Evolutionary conservation across 1,140 invertebrate genomes (phyloP), one percentile per base, ranked within the genome.

Genomic region (Apis cerana): DNA sequence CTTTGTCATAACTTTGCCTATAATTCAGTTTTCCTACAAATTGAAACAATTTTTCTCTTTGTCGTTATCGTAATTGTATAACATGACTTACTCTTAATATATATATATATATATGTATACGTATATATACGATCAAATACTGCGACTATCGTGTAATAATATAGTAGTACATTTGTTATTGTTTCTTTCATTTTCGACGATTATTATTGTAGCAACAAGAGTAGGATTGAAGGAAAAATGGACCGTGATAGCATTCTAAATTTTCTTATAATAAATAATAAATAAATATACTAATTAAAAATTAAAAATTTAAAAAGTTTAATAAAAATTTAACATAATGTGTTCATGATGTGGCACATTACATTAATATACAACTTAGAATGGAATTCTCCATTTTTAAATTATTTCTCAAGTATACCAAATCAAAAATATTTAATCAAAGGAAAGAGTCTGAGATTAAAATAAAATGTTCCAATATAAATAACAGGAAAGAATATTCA

Each of bases 151-250:
- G 23, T 43, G 27, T 80, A 54, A 72, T 72, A 54, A 72, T 27
- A 72, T 61, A 72, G 21, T 71, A 71, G 58, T 72, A 78, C 64
- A n/a, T 71, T 79, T 56, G 23, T 79, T 79, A 79, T 79, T 79
- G 77, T 79, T 71, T 27, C 70, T 72, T 50, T 11, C 27, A 27
- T 72, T 72, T 62, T 70, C 48, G 19, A 72, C 58, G 15, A 62
- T 68, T 62, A 72, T 80, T 61, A 64, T 80, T 61, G 48, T 80
- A 72, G 48, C 58, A 19, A 27, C 69, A 62, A 72, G 54, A 15
- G 12, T 12, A 56, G 52, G 9, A 27, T 12, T 23, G 19, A 3
- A 13, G 19, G 2, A 58, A 56, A 12, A 56, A 71, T 56, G 52
- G 27, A 33, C 50, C 11, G 19, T 9, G 9, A 52, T 54, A 5